Base-by-base conservation (phyloP, 2,113 vertebrate species). In the Ammospiza caudacuta region DNA sequence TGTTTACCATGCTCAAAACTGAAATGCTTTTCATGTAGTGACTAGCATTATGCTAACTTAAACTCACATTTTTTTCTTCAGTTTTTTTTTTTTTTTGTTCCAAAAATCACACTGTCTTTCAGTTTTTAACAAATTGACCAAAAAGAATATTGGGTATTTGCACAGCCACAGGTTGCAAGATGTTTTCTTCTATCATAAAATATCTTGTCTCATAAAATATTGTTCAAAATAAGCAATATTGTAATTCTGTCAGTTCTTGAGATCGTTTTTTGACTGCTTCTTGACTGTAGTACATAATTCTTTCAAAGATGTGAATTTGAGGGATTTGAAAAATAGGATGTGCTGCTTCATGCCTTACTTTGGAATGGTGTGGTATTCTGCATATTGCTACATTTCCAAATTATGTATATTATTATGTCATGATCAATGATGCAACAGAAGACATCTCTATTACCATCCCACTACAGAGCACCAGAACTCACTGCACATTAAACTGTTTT, bases 401-500 rank as follows among this genome's bases (percentile, higher is more conserved):
- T 58, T 31, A 19, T 31, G 3, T 35, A 2, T 69, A 28, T 69
- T 51, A 29, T 49, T 55, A 59, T 28, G 8, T 52, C 41, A 47
- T 25, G n/a, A 61, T 18, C 25, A 54, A 7, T 64, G 41, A 39
- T 61, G 9, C 21, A 57, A n/a, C 6, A 66, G 35, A 63, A 80
- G 33, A n/a, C 5, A 4, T 41, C 16, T 58, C 16, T 67, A 22
- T 44, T 74, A 22, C n/a, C 15, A 29, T 11, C n/a, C 66, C 20
- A 16, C 1, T 31, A 7, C 0, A 1, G 24, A 70, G 14, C 19
- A 76, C 11, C n/a, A 88, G 78, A 92, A 62, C 5, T n/a, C 43
- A 31, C 17, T 0, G 0, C 1, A 2, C 7, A 4, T 37, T 47
- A 43, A 63, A 63, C 15, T 57, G 9, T 47, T 25, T 77, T 66